Conservation (phyloP, 2,888 invertebrate genomes). For the Chrysodeixis includens region DNA sequence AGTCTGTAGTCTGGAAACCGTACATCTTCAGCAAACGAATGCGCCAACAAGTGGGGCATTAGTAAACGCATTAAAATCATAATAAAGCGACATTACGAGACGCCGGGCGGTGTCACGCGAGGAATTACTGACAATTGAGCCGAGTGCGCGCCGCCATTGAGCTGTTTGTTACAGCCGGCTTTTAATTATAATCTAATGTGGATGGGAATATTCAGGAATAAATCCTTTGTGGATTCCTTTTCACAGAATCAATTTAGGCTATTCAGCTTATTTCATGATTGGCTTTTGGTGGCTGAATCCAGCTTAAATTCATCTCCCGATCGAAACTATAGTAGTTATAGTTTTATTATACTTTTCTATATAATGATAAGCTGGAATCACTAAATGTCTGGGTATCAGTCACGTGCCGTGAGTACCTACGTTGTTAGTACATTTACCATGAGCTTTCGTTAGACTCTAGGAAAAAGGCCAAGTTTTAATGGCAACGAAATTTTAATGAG, state of each 20-base stretch:
- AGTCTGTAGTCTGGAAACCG: neutral
- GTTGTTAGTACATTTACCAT: too few species aligned
- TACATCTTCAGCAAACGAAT: slow-evolving; percentile 24
- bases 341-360: too few species aligned
- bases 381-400: too few species aligned
- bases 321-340: too few species aligned
- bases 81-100: slow-evolving; percentile 37
- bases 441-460: too few species aligned
- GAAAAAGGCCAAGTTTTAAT: neutral
- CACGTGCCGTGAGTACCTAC: too few species aligned
- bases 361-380: too few species aligned
- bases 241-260: neutral
- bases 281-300: neutral
- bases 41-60: slow-evolving; percentile 14
- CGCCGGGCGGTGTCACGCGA: slow-evolving; percentile 49
- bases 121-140: slow-evolving; percentile 63
- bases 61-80: slow-evolving; percentile 32
- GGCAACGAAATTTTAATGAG: neutral
- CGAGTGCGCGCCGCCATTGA: slow-evolving; percentile 53
- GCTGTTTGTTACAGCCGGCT: slow-evolving; percentile 31
- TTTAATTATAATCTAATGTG: slow-evolving; percentile 61
- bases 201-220: slow-evolving; percentile 40
- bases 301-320: too few species aligned
- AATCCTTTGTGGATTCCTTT: neutral
- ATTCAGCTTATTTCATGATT: neutral